phyloP scores from a whole-genome alignment of 2,113 vertebrate genomes.

The Ailurus styani region DNA sequence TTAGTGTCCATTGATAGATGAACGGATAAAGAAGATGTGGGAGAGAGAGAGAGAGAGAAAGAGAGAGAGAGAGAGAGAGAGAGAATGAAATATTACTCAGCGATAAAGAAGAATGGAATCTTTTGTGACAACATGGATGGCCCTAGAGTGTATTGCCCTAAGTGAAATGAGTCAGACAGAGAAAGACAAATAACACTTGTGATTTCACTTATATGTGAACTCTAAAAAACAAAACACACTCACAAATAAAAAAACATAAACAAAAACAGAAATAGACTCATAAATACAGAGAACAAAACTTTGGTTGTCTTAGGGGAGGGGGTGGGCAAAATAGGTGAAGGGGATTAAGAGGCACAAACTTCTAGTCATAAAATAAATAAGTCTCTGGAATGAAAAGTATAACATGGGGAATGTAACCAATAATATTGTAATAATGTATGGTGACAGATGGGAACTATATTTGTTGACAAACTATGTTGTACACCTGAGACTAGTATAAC shows the following conservation, averaged over 20 bases:
- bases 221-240: not conserved
- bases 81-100: not conserved
- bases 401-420: not conserved
- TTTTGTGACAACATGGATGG: not conserved
- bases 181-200: not conserved
- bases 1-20: not conserved
- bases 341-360: not conserved
- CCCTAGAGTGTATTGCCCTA: not conserved
- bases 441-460: not conserved
- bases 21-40: not conserved
- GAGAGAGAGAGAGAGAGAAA: not conserved
- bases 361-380: not conserved
- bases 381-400: not conserved
- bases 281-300: not conserved
- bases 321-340: not conserved
- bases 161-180: not conserved
- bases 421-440: not conserved
- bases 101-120: not conserved
- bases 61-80: not conserved
- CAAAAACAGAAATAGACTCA: not conserved
- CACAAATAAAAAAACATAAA: not conserved
- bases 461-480: not conserved
- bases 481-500: not conserved
- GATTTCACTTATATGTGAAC: not conserved
- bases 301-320: not conserved